Percentiles rank a stretch among this genome's conserved stretches.
These are phyloP conservation scores for Pedetes capensis DNA, from an alignment of 2,113 vertebrate genomes.

Conservation along the genomic window DNA sequence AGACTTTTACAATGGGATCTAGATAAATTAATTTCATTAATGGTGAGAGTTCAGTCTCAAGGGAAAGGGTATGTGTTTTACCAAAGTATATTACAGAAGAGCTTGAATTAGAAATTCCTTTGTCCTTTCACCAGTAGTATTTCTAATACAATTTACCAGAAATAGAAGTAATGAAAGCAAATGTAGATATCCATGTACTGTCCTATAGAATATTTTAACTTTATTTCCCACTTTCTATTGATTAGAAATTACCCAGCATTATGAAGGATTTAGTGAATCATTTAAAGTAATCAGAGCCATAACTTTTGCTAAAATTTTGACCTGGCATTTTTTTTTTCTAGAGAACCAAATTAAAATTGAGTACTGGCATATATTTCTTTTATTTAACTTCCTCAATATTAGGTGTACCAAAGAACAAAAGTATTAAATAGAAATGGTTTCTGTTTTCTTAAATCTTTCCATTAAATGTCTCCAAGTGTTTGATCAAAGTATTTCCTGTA, in stretches of 20 bases:
- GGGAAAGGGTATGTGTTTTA: slow-evolving; percentile 3
- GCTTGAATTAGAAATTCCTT: neutral
- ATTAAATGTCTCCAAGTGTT: neutral
- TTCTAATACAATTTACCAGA: slow-evolving; percentile 41
- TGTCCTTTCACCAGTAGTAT: neutral
- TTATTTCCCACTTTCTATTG: neutral
- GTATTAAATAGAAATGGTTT: neutral
- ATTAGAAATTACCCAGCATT: slow-evolving; percentile 20
- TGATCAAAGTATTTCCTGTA: neutral
- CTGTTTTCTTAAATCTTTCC: slow-evolving; percentile 14
- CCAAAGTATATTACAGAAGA: neutral
- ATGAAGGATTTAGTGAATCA: neutral
- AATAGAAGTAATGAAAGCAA: slow-evolving; percentile 29
- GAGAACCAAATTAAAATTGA: neutral
- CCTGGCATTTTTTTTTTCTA: neutral
- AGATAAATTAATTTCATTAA: slow-evolving; percentile 44
- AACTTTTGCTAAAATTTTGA: neutral
- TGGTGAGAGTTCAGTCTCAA: neutral
- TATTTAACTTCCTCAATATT: neutral
- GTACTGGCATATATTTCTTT: neutral
- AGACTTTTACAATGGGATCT: neutral
- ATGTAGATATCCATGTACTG: neutral
- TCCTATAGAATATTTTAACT: slow-evolving; percentile 24
- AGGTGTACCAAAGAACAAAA: neutral
- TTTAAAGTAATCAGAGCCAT: neutral